Evolutionary conservation across 2,888 invertebrate genomes (phyloP), one percentile per base, ranked within the genome.

Genomic region (Rhodophaea formosa): DNA sequence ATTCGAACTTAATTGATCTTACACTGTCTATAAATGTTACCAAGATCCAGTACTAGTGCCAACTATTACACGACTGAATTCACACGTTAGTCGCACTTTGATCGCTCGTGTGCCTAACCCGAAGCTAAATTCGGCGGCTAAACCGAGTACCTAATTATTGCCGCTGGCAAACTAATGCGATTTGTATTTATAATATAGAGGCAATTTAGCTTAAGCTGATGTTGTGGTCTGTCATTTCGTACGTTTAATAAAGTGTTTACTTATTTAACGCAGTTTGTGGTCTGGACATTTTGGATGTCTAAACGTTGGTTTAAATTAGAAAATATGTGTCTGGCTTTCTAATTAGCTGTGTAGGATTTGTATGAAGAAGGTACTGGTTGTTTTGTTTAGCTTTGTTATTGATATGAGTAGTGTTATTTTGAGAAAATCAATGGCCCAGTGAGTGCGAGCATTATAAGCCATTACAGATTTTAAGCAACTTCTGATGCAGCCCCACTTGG

Each of bases 81-180:
- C 12, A 10, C n/a, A 39, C n/a, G 10, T n/a, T n/a, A 43, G 7
- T 16, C 5, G 43, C 15, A 15, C 17, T 45, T 45, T 30, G 49
- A 49, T 14, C 12, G 49, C 49, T 8, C 51, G 51, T 51, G 16
- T 51, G 35, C 14, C 16, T 6, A 51, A 1, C 8, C 51, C 75
- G 66, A 68, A 74, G 76, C 76, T 84, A 80, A 85, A 86, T 82
- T 71, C 72, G 67, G 76, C 76, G 78, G 77, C 70, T 75, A 76
- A 80, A 83, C 84, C 84, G 74, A 80, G 70, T 78, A n/a, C n/a
- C n/a, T n/a, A 82, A 88, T 88, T 86, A 86, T 82, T 74, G 74
- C 75, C 72, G 77, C 79, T 79, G 74, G 74, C 78, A 77, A 80
- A 83, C 79, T 86, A 84, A 87, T 81, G 80, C 75, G 69, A 75